Conservation (phyloP, 2,888 invertebrate species). For the Cremastinae sp. region DNA sequence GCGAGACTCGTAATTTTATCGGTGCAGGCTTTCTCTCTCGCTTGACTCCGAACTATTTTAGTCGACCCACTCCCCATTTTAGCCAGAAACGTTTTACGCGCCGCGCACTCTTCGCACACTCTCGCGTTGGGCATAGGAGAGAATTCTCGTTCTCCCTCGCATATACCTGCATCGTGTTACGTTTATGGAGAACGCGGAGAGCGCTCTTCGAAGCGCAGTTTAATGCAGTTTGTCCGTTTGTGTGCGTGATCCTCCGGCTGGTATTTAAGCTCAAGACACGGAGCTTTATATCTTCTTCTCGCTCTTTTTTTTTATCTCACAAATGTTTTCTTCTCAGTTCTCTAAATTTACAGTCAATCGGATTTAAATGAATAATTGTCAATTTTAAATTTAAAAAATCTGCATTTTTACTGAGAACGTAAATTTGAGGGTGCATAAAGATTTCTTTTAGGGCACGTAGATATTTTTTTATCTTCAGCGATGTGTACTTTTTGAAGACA, state of each 20-base stretch:
- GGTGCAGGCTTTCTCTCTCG: slow-evolving; percentile 33
- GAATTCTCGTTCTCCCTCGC: background rate
- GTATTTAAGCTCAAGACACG: slow-evolving; percentile 28
- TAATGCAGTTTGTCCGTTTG: slow-evolving; percentile 24
- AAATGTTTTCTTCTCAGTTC: no score
- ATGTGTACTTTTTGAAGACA: no score
- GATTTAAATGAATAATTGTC: no score
- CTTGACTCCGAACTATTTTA: slow-evolving; percentile 52
- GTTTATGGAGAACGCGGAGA: slow-evolving; percentile 50
- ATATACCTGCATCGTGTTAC: slow-evolving; percentile 23
- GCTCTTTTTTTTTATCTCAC: slow-evolving; percentile 34
- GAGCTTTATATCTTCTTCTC: slow-evolving; percentile 41
- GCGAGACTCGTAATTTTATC: slow-evolving; percentile 58
- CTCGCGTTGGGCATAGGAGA: background rate
- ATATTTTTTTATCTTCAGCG: no score
- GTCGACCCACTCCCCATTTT: slow-evolving; percentile 31
- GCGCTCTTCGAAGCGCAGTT: slow-evolving; percentile 25
- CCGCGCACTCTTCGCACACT: slow-evolving; percentile 14
- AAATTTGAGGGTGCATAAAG: no score
- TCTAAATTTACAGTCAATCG: no score
- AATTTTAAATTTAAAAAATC: no score
- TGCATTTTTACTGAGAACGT: no score
- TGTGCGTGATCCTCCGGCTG: slow-evolving; percentile 4
- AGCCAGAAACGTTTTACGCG: slow-evolving; percentile 43
- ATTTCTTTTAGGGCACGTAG: no score